Evolutionary conservation across 2,888 invertebrate genomes (phyloP).

Genomic region (Falcaria lacertinaria): DNA sequence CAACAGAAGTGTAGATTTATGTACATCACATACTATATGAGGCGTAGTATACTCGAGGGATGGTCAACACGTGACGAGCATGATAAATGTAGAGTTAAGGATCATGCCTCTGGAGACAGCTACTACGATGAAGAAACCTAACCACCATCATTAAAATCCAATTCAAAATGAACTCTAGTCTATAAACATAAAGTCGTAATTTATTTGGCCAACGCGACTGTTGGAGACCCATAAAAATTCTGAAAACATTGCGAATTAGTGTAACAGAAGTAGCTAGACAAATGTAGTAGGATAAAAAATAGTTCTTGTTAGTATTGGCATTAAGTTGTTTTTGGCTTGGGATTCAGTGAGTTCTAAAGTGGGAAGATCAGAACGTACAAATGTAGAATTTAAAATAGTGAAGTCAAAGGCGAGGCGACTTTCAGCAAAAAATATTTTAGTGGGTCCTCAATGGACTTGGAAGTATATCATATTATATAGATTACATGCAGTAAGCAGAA

Average conservation of each 20-base stretch:
- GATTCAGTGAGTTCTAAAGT: constrained; percentile 26
- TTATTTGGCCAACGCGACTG: constrained; percentile 16
- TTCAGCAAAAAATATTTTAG: constrained; percentile 60
- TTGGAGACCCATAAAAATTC: constrained; percentile 57
- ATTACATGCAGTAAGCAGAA: constrained; percentile 8
- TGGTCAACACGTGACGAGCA: constrained; percentile 78
- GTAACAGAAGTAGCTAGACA: constrained; percentile 59
- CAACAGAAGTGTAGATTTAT: constrained; percentile 32
- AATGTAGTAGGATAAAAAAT: constrained; percentile 28
- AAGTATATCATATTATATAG: constrained; percentile 39
- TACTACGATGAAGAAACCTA: constrained; percentile 53
- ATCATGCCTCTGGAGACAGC: constrained; percentile 72
- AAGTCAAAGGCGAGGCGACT: constrained; percentile 54
- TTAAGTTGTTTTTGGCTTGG: constrained; percentile 26
- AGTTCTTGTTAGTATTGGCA: constrained; percentile 20
- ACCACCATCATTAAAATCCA: constrained; percentile 28
- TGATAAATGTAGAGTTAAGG: constrained; percentile 74
- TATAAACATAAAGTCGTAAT: constrained; percentile 25
- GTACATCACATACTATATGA: constrained; percentile 46
- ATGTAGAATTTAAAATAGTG: constrained; percentile 61
- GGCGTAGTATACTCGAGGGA: constrained; percentile 66
- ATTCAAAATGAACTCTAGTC: constrained; percentile 34
- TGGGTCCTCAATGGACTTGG: constrained; percentile 34
- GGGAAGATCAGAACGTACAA: constrained; percentile 49
- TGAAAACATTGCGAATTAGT: constrained; percentile 60